Evolutionary conservation across 2,797 vertebrate genomes (phyloP).

Genomic region (Moxostoma hubbsi): DNA sequence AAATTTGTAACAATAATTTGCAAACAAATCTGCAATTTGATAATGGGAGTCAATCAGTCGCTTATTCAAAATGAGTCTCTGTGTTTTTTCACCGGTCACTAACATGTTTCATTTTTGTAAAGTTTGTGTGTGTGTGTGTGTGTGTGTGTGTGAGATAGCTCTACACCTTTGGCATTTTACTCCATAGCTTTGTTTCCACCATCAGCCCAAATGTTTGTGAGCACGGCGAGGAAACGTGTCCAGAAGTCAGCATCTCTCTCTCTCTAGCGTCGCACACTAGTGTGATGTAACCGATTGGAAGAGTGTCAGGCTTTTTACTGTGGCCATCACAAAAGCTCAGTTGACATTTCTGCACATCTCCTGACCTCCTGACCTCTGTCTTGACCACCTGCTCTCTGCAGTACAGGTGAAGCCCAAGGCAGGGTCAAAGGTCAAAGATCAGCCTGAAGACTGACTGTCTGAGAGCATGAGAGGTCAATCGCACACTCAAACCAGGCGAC

Average conservation of each 20-base stretch:
- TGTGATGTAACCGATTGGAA: neutral
- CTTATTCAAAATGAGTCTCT: too few relatives aligned
- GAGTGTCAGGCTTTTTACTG: neutral
- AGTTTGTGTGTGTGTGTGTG: too few relatives aligned
- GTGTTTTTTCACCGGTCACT: too few relatives aligned
- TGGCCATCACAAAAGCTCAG: neutral
- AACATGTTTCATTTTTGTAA: too few relatives aligned
- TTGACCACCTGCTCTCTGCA: constrained; percentile 50
- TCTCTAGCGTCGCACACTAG: neutral
- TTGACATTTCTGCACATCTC: constrained; percentile 27
- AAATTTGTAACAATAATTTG: too few relatives aligned
- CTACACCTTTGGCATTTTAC: too few relatives aligned
- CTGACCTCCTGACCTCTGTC: constrained; percentile 22
- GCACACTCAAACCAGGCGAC: constrained; percentile 25
- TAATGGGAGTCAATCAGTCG: too few relatives aligned
- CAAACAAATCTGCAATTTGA: too few relatives aligned
- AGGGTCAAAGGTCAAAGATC: constrained; percentile 51
- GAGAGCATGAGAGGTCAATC: constrained; percentile 10
- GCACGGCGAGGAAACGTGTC: too few relatives aligned
- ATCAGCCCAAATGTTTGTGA: too few relatives aligned
- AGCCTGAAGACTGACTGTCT: constrained; percentile 42
- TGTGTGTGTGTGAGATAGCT: too few relatives aligned
- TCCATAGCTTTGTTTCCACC: too few relatives aligned
- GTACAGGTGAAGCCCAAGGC: constrained; percentile 53
- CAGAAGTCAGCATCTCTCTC: neutral